phyloP scores from a whole-genome alignment of 1,140 invertebrate genomes.

The Drosophila pruinosa region DNA sequence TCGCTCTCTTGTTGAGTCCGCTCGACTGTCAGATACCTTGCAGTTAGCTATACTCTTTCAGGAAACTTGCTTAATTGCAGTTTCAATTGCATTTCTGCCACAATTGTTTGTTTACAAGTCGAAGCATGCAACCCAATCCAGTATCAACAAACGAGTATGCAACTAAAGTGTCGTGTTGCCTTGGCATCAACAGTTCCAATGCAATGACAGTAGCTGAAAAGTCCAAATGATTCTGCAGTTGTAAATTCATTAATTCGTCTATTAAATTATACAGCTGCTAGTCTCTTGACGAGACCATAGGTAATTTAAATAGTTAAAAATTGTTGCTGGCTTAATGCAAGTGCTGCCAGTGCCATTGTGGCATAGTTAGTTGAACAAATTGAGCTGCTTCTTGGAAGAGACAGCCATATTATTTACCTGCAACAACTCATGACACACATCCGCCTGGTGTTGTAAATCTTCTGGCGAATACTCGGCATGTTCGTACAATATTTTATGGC shows the following conservation, averaged over 20 bases:
- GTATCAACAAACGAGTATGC: background rate
- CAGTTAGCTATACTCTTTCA: background rate
- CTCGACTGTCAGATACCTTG: background rate
- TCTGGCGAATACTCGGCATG: conserved; percentile 5
- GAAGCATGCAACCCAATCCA: background rate
- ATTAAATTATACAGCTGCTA: too few species aligned
- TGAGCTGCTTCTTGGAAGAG: conserved; percentile 7
- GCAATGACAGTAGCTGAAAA: conserved; percentile 1
- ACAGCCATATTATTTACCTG: conserved; percentile 15
- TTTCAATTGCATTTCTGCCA: background rate
- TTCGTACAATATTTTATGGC: conserved; percentile 42
- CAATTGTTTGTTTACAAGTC: conserved; percentile 1
- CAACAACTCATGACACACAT: conserved; percentile 49
- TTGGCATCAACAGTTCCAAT: background rate
- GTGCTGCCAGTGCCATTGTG: conserved; percentile 2
- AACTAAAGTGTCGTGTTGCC: background rate
- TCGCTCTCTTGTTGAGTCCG: background rate
- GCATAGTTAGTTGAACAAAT: conserved; percentile 4
- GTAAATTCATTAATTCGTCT: too few species aligned
- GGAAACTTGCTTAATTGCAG: background rate
- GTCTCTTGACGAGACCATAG: too few species aligned
- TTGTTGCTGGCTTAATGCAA: background rate
- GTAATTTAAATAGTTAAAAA: too few species aligned
- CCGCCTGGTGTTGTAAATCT: conserved; percentile 30
- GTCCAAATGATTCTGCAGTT: too few species aligned